Evolutionary conservation across 2,888 invertebrate genomes (phyloP), one percentile per base, ranked within the genome.

Genomic region (Stenurella melanura): DNA sequence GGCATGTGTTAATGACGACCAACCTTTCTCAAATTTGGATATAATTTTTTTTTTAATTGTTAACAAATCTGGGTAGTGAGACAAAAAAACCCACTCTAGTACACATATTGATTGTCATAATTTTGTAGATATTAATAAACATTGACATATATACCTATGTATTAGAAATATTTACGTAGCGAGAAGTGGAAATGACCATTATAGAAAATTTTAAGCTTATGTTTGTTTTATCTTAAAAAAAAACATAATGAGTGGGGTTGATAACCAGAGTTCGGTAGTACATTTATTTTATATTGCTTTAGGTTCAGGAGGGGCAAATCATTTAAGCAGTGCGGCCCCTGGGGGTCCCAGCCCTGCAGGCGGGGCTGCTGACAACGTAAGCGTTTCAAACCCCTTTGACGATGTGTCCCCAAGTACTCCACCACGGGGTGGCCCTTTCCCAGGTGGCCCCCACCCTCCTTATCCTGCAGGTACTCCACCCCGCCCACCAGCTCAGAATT

Each of bases 361-460:
- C 85, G 91, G 90, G 88, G 88, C 88, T 80, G 91, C 91, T 87
- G 95, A 95, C 93, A 95, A 95, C 92, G 93, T 95, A 89, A 95
- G 93, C 93, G 95, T 95, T 90, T 95, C 95, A 90, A 95, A 95
- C 92, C 96, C 95, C 85, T 95, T 96, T 92, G 95, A 95, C 91
- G 96, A 95, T 92, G 92, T 92, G 82, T 93, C 93, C 89, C 92
- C 93, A 68, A 89, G 89, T 83, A 89, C 89, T 78, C 87, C 89
- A 79, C 85, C 87, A 76, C 84, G 89, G 76, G 89, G 87, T 75
- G 88, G 88, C 71, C 89, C 89, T 76, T 89, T 88, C 82, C 87
- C 89, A 77, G 86, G 88, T 80, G 86, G 89, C 83, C 89, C 89
- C 80, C 89, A 90, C 82, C 90, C 90, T 85, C 89, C 90, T 78